A percentile compares a stretch with the other conserved stretches of the same genome.
These are phyloP conservation scores for Pithys albifrons DNA, from an alignment of 2,113 vertebrate genomes.

Conservation along the genomic window DNA sequence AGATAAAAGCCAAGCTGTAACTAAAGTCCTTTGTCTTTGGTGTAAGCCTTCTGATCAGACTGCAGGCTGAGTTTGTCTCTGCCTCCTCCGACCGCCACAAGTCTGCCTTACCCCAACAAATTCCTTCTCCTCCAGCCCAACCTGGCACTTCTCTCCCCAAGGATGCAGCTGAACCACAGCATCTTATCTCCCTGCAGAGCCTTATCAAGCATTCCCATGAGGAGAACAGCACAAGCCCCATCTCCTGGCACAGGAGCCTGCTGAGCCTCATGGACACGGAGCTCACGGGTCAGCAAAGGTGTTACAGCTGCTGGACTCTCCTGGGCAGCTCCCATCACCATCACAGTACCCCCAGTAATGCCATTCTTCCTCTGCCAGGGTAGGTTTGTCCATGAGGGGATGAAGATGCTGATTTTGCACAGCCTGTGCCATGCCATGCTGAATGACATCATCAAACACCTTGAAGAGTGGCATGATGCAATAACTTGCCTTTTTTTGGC, in stretches of 20 bases:
- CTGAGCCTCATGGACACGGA: fast-evolving
- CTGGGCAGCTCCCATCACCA: neutral
- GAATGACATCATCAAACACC: neutral
- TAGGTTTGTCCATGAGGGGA: neutral
- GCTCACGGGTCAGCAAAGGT: fast-evolving
- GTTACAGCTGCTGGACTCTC: fast-evolving
- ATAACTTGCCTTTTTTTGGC: neutral
- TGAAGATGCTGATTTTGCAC: neutral
- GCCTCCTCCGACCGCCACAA: too few relatives aligned
- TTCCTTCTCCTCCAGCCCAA: neutral
- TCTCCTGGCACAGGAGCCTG: neutral
- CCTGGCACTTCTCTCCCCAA: fast-evolving
- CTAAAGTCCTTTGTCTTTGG: too few relatives aligned
- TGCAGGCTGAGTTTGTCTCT: too few relatives aligned
- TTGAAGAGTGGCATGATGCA: fast-evolving
- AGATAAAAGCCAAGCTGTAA: too few relatives aligned
- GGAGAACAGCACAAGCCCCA: fast-evolving
- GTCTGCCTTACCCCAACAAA: too few relatives aligned
- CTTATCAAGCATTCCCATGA: fast-evolving
- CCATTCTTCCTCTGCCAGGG: neutral
- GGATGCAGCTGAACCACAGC: fast-evolving
- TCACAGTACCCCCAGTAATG: fast-evolving
- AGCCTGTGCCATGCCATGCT: fast-evolving
- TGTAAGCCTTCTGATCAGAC: too few relatives aligned
- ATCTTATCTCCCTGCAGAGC: neutral